A percentile compares a stretch with the other conserved stretches of the same genome.
These are phyloP conservation scores for Tenthredo mesomela DNA, from an alignment of 2,888 invertebrate genomes.

Conservation along the genomic window DNA sequence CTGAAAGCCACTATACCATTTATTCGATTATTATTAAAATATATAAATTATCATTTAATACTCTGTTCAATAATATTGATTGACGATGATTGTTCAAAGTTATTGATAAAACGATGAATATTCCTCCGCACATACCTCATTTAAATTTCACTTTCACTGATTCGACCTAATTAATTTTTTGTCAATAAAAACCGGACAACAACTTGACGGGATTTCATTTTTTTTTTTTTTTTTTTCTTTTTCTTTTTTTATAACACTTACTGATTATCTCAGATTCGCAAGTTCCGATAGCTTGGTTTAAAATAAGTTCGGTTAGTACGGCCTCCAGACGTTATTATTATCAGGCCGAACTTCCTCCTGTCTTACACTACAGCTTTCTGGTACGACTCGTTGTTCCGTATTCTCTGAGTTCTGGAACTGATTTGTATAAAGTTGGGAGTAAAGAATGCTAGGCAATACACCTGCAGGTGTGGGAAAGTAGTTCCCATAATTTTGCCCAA, in stretches of 20 bases:
- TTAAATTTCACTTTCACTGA: neutral
- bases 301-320: slow-evolving; percentile 67
- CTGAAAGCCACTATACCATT: neutral
- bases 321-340: slow-evolving; percentile 75
- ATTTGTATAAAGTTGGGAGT: slow-evolving; percentile 89
- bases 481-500: slow-evolving; percentile 82
- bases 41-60: neutral
- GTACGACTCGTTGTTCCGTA: slow-evolving; percentile 73
- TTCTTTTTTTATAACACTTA: neutral
- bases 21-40: neutral
- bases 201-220: neutral
- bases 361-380: slow-evolving; percentile 73
- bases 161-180: neutral
- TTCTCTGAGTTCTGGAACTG: slow-evolving; percentile 75
- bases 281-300: slow-evolving; percentile 11
- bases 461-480: slow-evolving; percentile 82
- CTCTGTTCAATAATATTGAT: neutral
- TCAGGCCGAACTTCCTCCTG: slow-evolving; percentile 76
- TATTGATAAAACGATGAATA: neutral
- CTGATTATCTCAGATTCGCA: slow-evolving; percentile 20
- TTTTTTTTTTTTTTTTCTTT: neutral
- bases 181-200: neutral
- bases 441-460: slow-evolving; percentile 89
- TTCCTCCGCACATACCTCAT: neutral
- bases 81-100: neutral